Base-by-base conservation (phyloP, 2,797 vertebrate genomes). In the Anolis apletophallus region DNA sequence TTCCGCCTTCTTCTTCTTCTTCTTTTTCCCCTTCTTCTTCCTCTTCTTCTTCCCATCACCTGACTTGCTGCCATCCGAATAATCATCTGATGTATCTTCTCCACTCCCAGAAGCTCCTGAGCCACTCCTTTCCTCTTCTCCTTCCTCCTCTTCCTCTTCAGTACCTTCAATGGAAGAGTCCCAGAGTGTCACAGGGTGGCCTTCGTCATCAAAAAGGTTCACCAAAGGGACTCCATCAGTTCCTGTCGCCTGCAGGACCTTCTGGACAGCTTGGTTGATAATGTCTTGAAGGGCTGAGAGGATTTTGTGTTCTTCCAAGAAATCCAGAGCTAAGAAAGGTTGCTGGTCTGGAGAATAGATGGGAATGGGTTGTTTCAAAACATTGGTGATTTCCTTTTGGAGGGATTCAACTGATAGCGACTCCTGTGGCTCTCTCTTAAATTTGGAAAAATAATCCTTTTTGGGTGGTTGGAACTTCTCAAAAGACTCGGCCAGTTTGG, bases 281-380 rank as follows among this genome's bases (percentile, higher is more conserved):
- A 95, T 92, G 0, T 26, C 79, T 79, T 95, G 95, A 83, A 95
- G 88, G 23, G 88, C 88, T 0, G 93, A 81, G 12, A 94, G 90
- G 71, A 95, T 90, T 0, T 36, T 90, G 54, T 93, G 86, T 61
- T 93, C 81, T 11, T 94, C 94, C 75, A 94, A 84, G 74, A 95
- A 91, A 82, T 94, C 91, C 50, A 95, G 72, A 1, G 89, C 88
- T 1, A 17, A 29, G 16, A 94, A 85, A 9, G 91, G 93, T 12
- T 94, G 73, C 0, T 9, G 77, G 11, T 77, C 16, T 0, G 88
- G 11, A 40, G 78, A 91, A 77, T 92, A 94, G 13, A 74, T 6
- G 0, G 75, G 80, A 6, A 67, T 21, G 16, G 88, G 84, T 16
- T 6, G 57, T 52, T 89, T 89, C 76, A 83, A 55, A 32, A 89